Conservation (phyloP, 2,797 vertebrate species). For the Peromyscus melanophrys region DNA sequence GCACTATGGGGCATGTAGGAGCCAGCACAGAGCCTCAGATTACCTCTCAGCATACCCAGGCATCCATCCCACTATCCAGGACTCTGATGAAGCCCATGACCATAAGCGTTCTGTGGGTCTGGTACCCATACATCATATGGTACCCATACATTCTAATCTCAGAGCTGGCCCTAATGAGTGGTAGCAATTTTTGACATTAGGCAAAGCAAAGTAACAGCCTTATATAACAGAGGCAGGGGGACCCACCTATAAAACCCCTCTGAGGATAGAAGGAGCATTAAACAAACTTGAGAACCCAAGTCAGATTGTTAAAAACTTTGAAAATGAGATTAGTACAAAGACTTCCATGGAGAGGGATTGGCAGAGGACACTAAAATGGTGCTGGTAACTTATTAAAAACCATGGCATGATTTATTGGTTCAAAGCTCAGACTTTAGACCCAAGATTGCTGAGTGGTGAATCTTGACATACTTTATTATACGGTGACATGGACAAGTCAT, state of each 20-base stretch:
- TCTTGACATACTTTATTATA: too few species aligned
- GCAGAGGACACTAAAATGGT: neutral
- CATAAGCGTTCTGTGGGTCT: neutral
- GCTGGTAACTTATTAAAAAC: neutral
- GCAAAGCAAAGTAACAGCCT: neutral
- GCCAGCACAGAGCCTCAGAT: neutral
- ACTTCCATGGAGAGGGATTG: neutral
- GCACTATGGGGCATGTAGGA: neutral
- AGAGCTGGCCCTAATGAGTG: neutral
- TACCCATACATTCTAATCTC: neutral
- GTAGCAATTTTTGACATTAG: neutral
- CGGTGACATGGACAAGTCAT: neutral
- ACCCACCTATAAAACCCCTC: neutral
- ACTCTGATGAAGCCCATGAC: neutral
- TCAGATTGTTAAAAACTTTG: neutral
- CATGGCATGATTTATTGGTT: neutral
- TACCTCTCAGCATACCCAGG: neutral
- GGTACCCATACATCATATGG: neutral
- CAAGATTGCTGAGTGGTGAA: neutral
- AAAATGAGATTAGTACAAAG: neutral
- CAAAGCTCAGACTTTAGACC: neutral
- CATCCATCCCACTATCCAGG: too few species aligned
- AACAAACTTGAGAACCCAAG: neutral
- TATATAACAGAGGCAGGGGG: neutral
- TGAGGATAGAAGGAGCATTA: conserved; percentile 1